Conservation (phyloP, 2,888 invertebrate genomes). For the Lagria hirta region DNA sequence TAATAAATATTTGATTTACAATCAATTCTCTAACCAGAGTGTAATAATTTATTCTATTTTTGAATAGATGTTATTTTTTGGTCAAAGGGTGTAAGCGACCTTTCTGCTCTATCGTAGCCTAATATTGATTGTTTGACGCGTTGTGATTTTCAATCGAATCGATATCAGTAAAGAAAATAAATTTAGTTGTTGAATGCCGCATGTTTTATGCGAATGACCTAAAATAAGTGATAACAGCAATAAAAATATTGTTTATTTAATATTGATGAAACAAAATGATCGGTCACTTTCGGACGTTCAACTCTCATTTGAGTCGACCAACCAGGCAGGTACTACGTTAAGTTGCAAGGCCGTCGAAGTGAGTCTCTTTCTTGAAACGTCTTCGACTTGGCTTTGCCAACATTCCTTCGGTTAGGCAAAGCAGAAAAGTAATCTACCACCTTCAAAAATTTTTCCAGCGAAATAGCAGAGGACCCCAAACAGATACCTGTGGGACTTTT, state of each 20-base stretch:
- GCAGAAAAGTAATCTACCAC: slow-evolving; percentile 29
- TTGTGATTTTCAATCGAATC: too few species aligned
- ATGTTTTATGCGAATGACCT: slow-evolving; percentile 6
- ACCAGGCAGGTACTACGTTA: slow-evolving; percentile 40
- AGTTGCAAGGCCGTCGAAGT: slow-evolving; percentile 40
- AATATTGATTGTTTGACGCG: too few species aligned
- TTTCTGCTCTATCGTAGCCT: too few species aligned
- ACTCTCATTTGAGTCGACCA: slow-evolving; percentile 42
- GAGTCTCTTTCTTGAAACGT: slow-evolving; percentile 24
- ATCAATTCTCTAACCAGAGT: too few species aligned
- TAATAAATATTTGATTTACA: too few species aligned
- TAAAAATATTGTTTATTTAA: slow-evolving; percentile 29
- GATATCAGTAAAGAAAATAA: neutral
- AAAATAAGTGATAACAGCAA: slow-evolving; percentile 9
- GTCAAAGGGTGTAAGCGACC: too few species aligned
- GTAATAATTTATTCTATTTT: too few species aligned
- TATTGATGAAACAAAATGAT: slow-evolving; percentile 41
- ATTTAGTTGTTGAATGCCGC: neutral
- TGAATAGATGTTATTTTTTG: too few species aligned
- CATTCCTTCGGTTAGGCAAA: slow-evolving; percentile 29
- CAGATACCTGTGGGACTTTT: too few species aligned
- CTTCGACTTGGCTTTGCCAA: slow-evolving; percentile 27
- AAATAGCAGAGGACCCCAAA: too few species aligned
- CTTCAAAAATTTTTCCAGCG: slow-evolving; percentile 7
- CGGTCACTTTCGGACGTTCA: slow-evolving; percentile 43